Evolutionary conservation across 1,140 invertebrate genomes (phyloP), one percentile per base, ranked within the genome.

Genomic region (Euwallacea similis): DNA sequence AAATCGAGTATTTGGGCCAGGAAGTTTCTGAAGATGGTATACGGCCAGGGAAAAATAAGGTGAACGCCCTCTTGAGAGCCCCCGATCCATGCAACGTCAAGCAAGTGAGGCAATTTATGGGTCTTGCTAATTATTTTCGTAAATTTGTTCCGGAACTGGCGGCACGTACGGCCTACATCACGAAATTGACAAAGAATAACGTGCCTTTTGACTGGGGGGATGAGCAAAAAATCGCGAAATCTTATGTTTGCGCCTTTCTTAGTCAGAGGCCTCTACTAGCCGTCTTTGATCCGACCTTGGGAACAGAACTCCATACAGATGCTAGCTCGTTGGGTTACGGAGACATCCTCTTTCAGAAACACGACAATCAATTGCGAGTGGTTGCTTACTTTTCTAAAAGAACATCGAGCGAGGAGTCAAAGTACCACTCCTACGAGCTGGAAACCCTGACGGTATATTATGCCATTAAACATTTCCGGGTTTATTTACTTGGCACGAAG

Each of bases 341-440:
- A 7, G 79, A 77, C 4, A 72, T 81, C 0, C 21, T 82, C 6
- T 69, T 82, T 4, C 80, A 82, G 72, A 78, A 70, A 66, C 33
- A 73, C 0, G 73, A 79, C 58, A 44, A 13, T 16, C 41, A 72
- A 42, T 10, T 7, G 7, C 10, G 44, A 41, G 53, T 71, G 16
- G 76, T 83, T 2, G 74, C 66, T 33, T 82, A 82, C 68, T 82
- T 74, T 53, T 81, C 75, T 50, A 62, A 71, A 43, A 74, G 69
- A 55, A 83, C 81, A 9, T 75, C 75, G 4, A 53, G 58, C 2
- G 69, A 59, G 41, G 76, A 81, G 71, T 10, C 69, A 8, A 71
- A 74, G 56, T 81, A 83, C 75, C 79, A 82, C 73, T 82, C 79
- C 0, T 82, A 80, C 53, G 80, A 83, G 46, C 47, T 82, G 0